Evolutionary conservation across 2,113 vertebrate genomes (phyloP).

Genomic region (Cricetomys ansorgei): DNA sequence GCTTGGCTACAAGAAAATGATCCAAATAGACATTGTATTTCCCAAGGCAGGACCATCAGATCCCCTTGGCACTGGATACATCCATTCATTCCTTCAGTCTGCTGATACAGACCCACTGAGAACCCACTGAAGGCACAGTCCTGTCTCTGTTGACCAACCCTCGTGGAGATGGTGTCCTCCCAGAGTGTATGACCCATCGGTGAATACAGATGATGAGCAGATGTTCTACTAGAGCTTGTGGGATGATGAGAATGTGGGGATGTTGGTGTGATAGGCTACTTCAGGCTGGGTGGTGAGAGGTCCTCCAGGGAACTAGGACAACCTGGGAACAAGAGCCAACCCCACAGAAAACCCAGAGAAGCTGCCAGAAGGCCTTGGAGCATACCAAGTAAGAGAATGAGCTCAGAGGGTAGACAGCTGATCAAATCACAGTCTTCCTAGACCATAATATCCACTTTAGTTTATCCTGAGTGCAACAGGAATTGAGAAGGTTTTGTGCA

Average conservation of each 20-base stretch:
- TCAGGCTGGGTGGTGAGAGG: background rate
- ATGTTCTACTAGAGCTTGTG: background rate
- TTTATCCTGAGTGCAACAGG: background rate
- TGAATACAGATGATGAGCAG: background rate
- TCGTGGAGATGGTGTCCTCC: background rate
- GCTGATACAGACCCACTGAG: background rate
- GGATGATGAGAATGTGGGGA: background rate
- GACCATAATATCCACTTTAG: background rate
- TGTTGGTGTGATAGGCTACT: background rate
- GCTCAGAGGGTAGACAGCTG: background rate
- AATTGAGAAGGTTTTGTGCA: background rate
- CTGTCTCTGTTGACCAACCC: background rate
- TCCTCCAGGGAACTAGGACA: background rate
- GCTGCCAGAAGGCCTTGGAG: background rate
- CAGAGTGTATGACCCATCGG: background rate
- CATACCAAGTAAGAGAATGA: background rate
- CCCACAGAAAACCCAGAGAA: background rate
- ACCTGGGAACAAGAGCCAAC: background rate
- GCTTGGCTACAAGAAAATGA: background rate
- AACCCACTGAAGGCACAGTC: background rate
- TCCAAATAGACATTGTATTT: background rate
- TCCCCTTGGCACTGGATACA: background rate
- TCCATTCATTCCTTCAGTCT: background rate
- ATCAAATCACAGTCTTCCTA: background rate
- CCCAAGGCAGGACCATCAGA: background rate